Conservation (phyloP, 2,888 invertebrate genomes). For the Scaptomyza flava region DNA sequence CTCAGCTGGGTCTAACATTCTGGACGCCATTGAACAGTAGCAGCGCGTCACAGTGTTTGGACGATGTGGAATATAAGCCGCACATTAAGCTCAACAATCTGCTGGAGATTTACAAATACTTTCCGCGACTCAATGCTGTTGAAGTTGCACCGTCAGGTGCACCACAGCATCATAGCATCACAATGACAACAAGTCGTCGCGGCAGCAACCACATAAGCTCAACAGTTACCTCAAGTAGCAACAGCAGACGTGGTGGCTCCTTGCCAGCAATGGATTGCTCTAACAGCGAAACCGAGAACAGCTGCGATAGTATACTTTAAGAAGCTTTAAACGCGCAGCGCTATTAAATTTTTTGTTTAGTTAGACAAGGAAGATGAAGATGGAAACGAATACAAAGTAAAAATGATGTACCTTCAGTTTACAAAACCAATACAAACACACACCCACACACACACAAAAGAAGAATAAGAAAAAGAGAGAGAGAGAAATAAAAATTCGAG, state of each 20-base stretch:
- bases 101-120: conserved; percentile 81
- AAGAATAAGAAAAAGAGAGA: too few relatives aligned
- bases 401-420: conserved; percentile 73
- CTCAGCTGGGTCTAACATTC: conserved; percentile 91
- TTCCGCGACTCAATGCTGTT: conserved; percentile 67
- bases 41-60: conserved; percentile 62
- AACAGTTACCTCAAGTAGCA: conserved; percentile 14
- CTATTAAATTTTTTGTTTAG: background rate
- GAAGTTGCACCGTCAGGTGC: background rate
- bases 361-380: background rate
- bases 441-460: background rate
- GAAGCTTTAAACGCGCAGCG: conserved; percentile 1
- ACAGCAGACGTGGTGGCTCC: conserved; percentile 72
- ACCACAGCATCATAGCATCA: background rate
- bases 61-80: conserved; percentile 77
- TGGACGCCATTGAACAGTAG: conserved; percentile 88
- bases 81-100: conserved; percentile 80
- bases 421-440: conserved; percentile 52
- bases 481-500: conserved; percentile 1
- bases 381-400: conserved; percentile 23
- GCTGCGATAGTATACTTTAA: conserved; percentile 82
- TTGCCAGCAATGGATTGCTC: conserved; percentile 82
- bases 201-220: conserved; percentile 50
- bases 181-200: conserved; percentile 45
- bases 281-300: conserved; percentile 83